Evolutionary conservation across 1,140 invertebrate species (phyloP).

Genomic region (Ceratosolen solmsi): DNA sequence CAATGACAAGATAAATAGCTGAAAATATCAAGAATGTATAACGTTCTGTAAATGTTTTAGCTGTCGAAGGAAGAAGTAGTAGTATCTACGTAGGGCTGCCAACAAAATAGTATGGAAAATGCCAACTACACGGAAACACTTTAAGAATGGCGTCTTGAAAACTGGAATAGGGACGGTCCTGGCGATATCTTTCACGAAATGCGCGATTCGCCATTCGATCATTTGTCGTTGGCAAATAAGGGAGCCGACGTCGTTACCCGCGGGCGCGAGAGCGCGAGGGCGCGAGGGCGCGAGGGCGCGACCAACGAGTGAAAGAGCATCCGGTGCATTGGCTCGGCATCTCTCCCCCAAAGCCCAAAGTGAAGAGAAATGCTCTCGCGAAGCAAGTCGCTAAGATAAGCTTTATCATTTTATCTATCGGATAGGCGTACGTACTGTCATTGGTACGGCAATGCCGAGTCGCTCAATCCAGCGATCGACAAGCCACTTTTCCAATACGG

Average conservation of each 20-base stretch:
- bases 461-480: not conserved
- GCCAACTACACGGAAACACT: not conserved
- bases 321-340: not conserved
- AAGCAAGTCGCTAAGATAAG: too few relatives aligned
- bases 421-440: not conserved
- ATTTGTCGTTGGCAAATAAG: too few relatives aligned
- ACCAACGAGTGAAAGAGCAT: constrained; percentile 21
- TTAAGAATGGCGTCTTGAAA: not conserved
- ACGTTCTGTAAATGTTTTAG: not conserved
- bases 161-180: too few relatives aligned
- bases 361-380: too few relatives aligned
- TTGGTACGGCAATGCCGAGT: not conserved
- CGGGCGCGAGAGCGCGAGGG: not conserved
- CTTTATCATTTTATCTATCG: constrained; percentile 8
- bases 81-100: not conserved
- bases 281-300: not conserved
- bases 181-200: constrained; percentile 31
- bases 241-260: not conserved
- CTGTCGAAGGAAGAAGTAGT: too few relatives aligned
- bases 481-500: not conserved
- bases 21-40: not conserved
- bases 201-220: not conserved
- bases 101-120: not conserved
- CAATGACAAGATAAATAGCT: constrained; percentile 43
- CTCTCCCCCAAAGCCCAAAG: not conserved